Percentiles rank a stretch among this genome's conserved stretches.
These are phyloP conservation scores for Colossoma macropomum DNA, from an alignment of 2,113 vertebrate genomes.

Conservation along the genomic window DNA sequence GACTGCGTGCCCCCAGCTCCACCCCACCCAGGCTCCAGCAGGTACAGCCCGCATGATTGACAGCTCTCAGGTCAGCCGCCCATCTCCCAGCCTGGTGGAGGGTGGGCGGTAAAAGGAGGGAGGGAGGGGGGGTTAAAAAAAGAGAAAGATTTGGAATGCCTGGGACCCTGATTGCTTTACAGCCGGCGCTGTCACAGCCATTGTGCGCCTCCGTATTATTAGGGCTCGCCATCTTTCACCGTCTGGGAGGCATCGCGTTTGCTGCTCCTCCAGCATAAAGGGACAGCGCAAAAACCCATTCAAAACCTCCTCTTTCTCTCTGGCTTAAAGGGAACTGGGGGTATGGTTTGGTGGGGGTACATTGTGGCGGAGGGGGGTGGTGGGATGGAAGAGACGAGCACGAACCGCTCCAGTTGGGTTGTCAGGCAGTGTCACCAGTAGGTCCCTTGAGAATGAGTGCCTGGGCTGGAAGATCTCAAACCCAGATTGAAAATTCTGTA, in stretches of 20 bases:
- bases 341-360: background rate
- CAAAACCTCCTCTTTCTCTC: constrained; percentile 73
- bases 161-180: constrained; percentile 81
- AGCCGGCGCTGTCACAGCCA: constrained; percentile 79
- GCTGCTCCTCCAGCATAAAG: constrained; percentile 75
- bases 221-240: constrained; percentile 75
- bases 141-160: constrained; percentile 77
- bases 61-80: constrained; percentile 80
- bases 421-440: constrained; percentile 71
- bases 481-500: constrained; percentile 64
- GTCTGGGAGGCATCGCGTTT: constrained; percentile 77
- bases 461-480: constrained; percentile 63
- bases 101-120: constrained; percentile 75
- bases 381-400: background rate
- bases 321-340: constrained; percentile 66
- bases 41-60: constrained; percentile 77
- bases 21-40: constrained; percentile 75
- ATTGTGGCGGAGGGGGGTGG: background rate
- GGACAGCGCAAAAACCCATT: constrained; percentile 70
- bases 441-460: constrained; percentile 69
- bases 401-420: constrained; percentile 72
- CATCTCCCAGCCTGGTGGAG: constrained; percentile 77
- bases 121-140: background rate
- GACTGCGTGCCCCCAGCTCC: constrained; percentile 72
- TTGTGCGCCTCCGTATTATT: constrained; percentile 80